Percentiles rank a stretch among this genome's conserved stretches.
Evolutionary conservation across 1,140 invertebrate species (phyloP).

Genomic region (Drosophila elegans): DNA sequence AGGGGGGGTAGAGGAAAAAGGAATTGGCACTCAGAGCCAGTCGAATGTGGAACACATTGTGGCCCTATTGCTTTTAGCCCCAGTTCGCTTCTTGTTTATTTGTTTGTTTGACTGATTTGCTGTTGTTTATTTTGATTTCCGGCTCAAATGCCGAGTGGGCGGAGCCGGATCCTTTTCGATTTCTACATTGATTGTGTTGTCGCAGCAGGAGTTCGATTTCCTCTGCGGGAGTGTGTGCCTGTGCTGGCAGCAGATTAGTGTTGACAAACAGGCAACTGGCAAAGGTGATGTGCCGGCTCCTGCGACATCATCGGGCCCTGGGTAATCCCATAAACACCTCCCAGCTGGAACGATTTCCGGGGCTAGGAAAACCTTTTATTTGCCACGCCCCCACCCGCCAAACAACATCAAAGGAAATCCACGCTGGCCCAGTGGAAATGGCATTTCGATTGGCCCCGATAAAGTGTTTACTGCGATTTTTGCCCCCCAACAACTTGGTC

Average conservation of each 20-base stretch:
- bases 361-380: conserved; percentile 20
- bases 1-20: background rate
- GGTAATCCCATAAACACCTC: conserved; percentile 79
- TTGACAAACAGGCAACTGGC: conserved; percentile 71
- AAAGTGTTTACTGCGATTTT: conserved; percentile 31
- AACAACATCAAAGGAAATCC: conserved; percentile 28
- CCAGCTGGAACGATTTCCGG: conserved; percentile 29
- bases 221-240: conserved; percentile 33
- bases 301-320: conserved; percentile 25
- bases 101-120: conserved; percentile 82
- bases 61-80: conserved; percentile 74
- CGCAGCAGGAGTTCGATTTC: conserved; percentile 64
- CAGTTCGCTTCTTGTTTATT: conserved; percentile 60
- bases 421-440: conserved; percentile 29
- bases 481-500: conserved; percentile 3
- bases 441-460: conserved; percentile 48
- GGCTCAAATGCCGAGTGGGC: conserved; percentile 66
- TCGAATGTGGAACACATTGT: conserved; percentile 51
- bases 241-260: conserved; percentile 68
- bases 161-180: conserved; percentile 56
- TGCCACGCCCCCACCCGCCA: background rate
- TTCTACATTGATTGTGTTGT: conserved; percentile 79
- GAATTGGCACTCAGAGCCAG: conserved; percentile 24
- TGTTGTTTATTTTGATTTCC: conserved; percentile 81
- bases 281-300: conserved; percentile 31